phyloP scores from a whole-genome alignment of 2,797 vertebrate species.

The Lagocephalus sceleratus region DNA sequence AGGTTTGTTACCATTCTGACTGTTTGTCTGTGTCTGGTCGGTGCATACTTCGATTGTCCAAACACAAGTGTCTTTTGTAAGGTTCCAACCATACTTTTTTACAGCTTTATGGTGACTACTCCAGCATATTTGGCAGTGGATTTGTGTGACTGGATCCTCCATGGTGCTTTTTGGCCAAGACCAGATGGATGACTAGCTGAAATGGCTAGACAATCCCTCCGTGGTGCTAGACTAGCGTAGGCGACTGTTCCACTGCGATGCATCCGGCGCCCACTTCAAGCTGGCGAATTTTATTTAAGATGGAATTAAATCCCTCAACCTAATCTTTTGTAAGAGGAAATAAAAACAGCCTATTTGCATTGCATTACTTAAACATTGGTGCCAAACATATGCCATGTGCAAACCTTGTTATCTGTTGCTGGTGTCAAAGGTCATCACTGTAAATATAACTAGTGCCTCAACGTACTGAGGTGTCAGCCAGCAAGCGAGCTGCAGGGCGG shows the following conservation, averaged over 20 bases:
- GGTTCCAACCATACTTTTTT: constrained; percentile 59
- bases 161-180: constrained; percentile 68
- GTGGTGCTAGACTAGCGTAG: constrained; percentile 74
- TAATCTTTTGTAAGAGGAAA: constrained; percentile 9
- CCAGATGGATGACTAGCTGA: constrained; percentile 66
- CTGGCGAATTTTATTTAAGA: constrained; percentile 38
- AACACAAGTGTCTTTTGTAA: constrained; percentile 43
- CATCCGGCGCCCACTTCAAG: constrained; percentile 54
- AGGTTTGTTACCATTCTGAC: constrained; percentile 9
- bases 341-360: constrained; percentile 14
- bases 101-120: constrained; percentile 55
- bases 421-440: constrained; percentile 47
- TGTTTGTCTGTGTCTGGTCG: constrained; percentile 28
- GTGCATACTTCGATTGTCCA: constrained; percentile 37
- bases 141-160: constrained; percentile 53
- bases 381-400: constrained; percentile 34
- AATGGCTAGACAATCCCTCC: constrained; percentile 60
- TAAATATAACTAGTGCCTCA: constrained; percentile 51
- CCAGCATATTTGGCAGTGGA: constrained; percentile 47
- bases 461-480: constrained; percentile 33
- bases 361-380: constrained; percentile 35
- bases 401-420: constrained; percentile 17
- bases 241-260: constrained; percentile 62
- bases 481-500: constrained; percentile 26
- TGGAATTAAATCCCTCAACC: constrained; percentile 31